Base-by-base conservation (phyloP, 2,888 invertebrate species). In the Drosophila robusta region DNA sequence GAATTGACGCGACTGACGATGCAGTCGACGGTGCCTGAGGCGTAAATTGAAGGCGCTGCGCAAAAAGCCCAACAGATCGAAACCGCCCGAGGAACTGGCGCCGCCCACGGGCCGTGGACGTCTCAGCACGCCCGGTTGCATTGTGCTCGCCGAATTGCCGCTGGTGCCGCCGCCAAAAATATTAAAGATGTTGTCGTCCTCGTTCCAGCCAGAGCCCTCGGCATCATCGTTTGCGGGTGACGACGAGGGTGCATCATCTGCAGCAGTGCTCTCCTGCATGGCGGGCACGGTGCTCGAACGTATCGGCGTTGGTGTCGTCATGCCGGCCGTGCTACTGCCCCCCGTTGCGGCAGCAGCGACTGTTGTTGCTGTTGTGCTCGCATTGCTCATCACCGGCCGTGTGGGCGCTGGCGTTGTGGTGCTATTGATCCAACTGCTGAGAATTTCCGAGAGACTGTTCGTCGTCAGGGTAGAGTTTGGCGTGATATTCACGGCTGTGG, bases 171-270 rank as follows among this genome's bases (percentile, higher is more conserved):
- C 68, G 8, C 85, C 55, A 47, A 83, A 80, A 26, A 82, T 65
- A 29, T 55, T 67, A 26, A 78, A 83, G 16, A 72, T 72, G 4
- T 75, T 72, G 38, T 74, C 67, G n/a, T 70, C 56, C 12, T 66
- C 86, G 2, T 58, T 93, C 0, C 92, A 93, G 0, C 94, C 94
- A 0, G 94, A 95, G 0, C 94, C 94, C 79, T 94, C 94, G 24
- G 92, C 90, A 24, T 90, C 90, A 44, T 93, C 93, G 47, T 69
- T 89, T 4, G 73, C 70, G 14, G 51, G 36, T 4, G 65, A 9
- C 3, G 64, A 42, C 2, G 50, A 12, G 1, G 84, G 70, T 5
- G 86, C 29, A 4, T 64, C 56, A 16, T 67, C 67, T 2, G 75
- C 51, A 8, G 75, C 41, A 6, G 60, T 65, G 32, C 67, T 46